Percentiles rank a stretch among this genome's conserved stretches.
These are phyloP conservation scores for Amphiprion ocellaris DNA, from an alignment of 2,113 vertebrate genomes.

Conservation along the genomic window DNA sequence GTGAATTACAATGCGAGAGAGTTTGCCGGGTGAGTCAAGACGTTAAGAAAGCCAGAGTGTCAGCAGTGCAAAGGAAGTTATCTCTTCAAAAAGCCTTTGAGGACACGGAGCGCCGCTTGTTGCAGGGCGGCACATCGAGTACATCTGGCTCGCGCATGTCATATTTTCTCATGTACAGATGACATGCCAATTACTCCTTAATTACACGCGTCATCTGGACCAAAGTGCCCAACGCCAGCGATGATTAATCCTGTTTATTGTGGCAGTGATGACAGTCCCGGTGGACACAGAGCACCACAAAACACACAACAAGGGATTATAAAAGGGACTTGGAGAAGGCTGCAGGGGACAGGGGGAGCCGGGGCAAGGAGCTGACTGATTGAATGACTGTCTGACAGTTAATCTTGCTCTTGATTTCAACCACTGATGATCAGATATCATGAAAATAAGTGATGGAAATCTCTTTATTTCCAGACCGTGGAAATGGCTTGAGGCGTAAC, in stretches of 20 bases:
- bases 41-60: constrained; percentile 46
- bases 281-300: constrained; percentile 66
- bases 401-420: constrained; percentile 41
- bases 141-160: constrained; percentile 76
- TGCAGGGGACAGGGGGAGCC: constrained; percentile 15
- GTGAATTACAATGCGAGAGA: constrained; percentile 67
- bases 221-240: constrained; percentile 79
- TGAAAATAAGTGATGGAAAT: constrained; percentile 46
- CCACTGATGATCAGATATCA: constrained; percentile 28
- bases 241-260: constrained; percentile 88
- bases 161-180: constrained; percentile 87
- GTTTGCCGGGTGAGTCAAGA: constrained; percentile 65
- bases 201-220: constrained; percentile 88
- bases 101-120: constrained; percentile 55
- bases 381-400: constrained; percentile 38
- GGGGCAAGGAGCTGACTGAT: constrained; percentile 37
- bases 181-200: constrained; percentile 88
- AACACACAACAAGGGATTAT: constrained; percentile 65
- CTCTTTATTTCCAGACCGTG: constrained; percentile 52
- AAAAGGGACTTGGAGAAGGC: constrained; percentile 36
- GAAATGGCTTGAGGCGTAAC: constrained; percentile 40
- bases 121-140: constrained; percentile 37
- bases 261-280: constrained; percentile 78
- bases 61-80: constrained; percentile 66
- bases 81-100: constrained; percentile 57